Percentiles rank a stretch among this genome's conserved stretches.
Evolutionary conservation across 2,113 vertebrate genomes (phyloP).

Genomic region (Corynorhinus townsendii): DNA sequence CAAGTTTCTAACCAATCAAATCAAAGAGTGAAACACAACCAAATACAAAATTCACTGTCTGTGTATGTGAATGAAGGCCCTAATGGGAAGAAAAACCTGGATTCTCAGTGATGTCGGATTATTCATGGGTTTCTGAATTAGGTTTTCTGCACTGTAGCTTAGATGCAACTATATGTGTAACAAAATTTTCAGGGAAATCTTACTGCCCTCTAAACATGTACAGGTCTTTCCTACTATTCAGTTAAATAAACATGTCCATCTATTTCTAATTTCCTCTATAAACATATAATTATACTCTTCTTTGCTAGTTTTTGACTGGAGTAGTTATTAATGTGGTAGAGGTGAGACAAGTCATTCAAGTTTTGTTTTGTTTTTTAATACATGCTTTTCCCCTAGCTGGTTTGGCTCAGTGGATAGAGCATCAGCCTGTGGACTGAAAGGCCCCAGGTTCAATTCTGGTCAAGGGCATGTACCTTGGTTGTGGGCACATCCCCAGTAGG

Average conservation of each 20-base stretch:
- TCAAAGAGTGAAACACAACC: not conserved
- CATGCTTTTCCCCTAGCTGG: no score
- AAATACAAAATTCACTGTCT: not conserved
- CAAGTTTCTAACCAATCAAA: not conserved
- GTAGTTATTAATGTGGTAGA: not conserved
- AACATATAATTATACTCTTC: not conserved
- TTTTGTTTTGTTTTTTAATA: not conserved
- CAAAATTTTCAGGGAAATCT: not conserved
- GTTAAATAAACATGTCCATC: not conserved
- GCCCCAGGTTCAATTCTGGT: no score
- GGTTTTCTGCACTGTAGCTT: not conserved
- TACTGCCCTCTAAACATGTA: not conserved
- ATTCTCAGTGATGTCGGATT: not conserved
- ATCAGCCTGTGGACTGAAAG: no score
- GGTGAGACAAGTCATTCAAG: not conserved
- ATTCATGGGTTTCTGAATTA: not conserved
- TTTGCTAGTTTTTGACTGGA: not conserved
- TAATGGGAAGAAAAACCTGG: not conserved
- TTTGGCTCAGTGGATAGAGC: no score
- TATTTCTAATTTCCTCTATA: not conserved
- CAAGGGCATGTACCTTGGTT: no score
- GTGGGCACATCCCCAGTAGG: no score
- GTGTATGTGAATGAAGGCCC: not conserved
- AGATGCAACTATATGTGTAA: not conserved
- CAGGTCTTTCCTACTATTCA: not conserved